Base-by-base conservation (phyloP, 1,140 invertebrate species). In the Nebria ingens region DNA sequence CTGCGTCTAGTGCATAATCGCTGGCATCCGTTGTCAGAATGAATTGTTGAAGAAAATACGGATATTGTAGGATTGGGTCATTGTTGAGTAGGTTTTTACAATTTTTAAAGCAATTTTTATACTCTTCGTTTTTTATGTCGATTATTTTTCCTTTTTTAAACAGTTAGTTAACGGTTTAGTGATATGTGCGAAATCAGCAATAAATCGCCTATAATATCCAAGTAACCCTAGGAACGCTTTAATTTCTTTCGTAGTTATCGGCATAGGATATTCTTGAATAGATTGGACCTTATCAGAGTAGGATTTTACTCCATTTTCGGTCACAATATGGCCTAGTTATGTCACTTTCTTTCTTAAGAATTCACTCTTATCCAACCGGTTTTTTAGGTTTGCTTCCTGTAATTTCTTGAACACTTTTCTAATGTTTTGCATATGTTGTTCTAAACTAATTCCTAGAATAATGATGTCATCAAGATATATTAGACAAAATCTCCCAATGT, bases 281-380 rank as follows among this genome's bases (percentile, higher is more conserved):
- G 58, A 23, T 25, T 34, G 40, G 12, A 60, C 52, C 57, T 63
- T 62, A 0, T 55, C 55, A 0, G 61, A 58, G 56, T 63, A 62
- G 21, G 63, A 60, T 55, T 55, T 58, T 1, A 63, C 51, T 20
- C 63, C 62, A 25, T 64, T 52, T 9, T 21, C n/a, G 12, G 54
- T 20, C 2, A 62, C 29, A 21, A 62, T 55, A 54, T 62, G 59
- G 20, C 62, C 62, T 29, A 60, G 20, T 19, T 56, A 63, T 1
- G 13, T 21, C 3, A 50, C 38, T 54, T 57, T 51, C 1, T 59
- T 50, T 25, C 56, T 52, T 1, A 62, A 23, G 21, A 77, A 76
- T 51, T 70, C 60, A 50, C 70, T 74, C 64, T 76, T 76, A 13
- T 68, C 65, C 0, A 68, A 68, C n/a, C n/a, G n/a, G n/a, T n/a